Conservation (phyloP, 2,888 invertebrate genomes). For the Suillia variegata region DNA sequence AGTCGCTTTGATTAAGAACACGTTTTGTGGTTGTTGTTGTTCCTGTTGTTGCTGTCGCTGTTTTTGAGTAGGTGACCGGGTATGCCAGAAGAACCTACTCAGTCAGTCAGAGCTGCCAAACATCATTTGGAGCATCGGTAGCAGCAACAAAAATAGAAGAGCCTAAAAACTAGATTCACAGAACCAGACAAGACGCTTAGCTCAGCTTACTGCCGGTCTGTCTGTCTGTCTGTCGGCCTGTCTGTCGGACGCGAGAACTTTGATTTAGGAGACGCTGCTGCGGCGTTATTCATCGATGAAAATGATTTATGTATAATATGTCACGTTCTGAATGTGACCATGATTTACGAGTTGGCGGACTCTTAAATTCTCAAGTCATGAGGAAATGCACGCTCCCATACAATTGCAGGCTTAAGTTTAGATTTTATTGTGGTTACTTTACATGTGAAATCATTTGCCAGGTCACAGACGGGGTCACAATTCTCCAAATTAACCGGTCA, state of each 20-base stretch:
- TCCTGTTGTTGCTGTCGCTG: too few relatives aligned
- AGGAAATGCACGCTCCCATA: not conserved
- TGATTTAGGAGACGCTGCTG: conserved; percentile 5
- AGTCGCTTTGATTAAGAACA: not conserved
- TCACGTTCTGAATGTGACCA: not conserved
- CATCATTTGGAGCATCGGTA: too few relatives aligned
- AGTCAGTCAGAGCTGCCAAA: not conserved
- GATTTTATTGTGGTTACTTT: not conserved
- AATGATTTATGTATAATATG: conserved; percentile 7
- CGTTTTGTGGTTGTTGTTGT: too few relatives aligned
- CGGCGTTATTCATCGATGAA: not conserved
- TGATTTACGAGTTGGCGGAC: not conserved
- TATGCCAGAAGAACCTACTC: not conserved
- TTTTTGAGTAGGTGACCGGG: conserved; percentile 14
- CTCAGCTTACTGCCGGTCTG: too few relatives aligned
- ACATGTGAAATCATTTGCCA: not conserved
- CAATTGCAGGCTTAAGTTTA: not conserved
- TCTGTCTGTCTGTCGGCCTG: too few relatives aligned
- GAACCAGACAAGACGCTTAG: too few relatives aligned
- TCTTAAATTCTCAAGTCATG: not conserved
- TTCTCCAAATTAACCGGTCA: not conserved
- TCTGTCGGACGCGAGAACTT: not conserved
- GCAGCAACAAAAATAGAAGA: too few relatives aligned
- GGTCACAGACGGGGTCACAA: not conserved
- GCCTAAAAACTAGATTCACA: too few relatives aligned